Evolutionary conservation across 2,113 vertebrate species (phyloP), one percentile per base, ranked within the genome.

Genomic region (Lonchura striata): DNA sequence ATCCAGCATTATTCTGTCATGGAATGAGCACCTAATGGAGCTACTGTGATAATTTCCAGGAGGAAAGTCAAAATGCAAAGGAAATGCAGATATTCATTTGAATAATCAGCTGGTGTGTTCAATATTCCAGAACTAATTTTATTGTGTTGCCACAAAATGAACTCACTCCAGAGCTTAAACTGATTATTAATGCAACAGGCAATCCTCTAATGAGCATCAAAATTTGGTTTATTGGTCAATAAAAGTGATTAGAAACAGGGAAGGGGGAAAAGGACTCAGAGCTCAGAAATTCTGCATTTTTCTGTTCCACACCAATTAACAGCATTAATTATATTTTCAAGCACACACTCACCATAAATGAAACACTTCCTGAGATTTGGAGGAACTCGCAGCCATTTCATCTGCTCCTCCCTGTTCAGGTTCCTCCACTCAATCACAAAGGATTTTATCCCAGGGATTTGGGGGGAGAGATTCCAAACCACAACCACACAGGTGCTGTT

Each of bases 341-440:
- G 69, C 3, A 23, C 25, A 49, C 54, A 95, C 98, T 97, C 93
- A 98, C 98, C 98, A 57, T 97, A 94, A 94, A 98, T 96, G 41
- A 98, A 98, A 30, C 97, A 96, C 70, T 97, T 98, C 23, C 97
- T 97, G 30, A 82, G 70, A 7, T 97, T 91, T 37, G 98, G 95
- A 49, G 98, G 98, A 27, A 99, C 97, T 90, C 91, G 98, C 88
- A 97, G 95, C 99, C 99, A 99, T 28, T 98, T 98, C 30, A 98
- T 41, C 78, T 96, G 96, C 33, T 86, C 96, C 22, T 85, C 96
- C 52, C 86, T 93, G 82, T 97, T 96, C 41, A 98, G 97, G 78
- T 97, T 97, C 78, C 85, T 98, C 99, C 99, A 99, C 92, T 99
- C 98, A 10, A 99, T 94, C 64, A 99, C 96, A 91, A 99, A 98